A percentile compares a stretch with the other conserved stretches of the same genome.
These are phyloP conservation scores for Apis laboriosa DNA, from an alignment of 1,140 invertebrate species.

Conservation along the genomic window DNA sequence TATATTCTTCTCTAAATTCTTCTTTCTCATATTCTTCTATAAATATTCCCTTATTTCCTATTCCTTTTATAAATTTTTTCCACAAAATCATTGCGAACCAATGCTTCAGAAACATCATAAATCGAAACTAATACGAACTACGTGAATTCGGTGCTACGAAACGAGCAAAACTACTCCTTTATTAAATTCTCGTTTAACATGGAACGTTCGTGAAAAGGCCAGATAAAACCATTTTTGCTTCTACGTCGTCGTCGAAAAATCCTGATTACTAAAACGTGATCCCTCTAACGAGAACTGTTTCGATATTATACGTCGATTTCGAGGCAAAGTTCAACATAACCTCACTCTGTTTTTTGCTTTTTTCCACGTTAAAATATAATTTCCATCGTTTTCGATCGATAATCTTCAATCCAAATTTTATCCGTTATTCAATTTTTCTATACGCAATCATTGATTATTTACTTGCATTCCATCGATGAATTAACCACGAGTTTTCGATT, in stretches of 20 bases:
- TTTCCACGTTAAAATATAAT: background rate
- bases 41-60: background rate
- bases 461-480: background rate
- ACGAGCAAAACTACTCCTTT: background rate
- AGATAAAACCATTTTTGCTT: background rate
- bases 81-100: background rate
- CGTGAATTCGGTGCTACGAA: too few relatives aligned
- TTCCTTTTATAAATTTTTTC: background rate
- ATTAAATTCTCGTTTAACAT: background rate
- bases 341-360: background rate
- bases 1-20: too few relatives aligned
- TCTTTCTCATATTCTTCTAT: too few relatives aligned
- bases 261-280: background rate
- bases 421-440: background rate
- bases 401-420: background rate
- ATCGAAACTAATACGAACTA: background rate
- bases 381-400: background rate
- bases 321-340: background rate
- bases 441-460: background rate
- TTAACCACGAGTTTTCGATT: background rate
- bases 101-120: background rate
- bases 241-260: background rate
- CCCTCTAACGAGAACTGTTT: background rate
- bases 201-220: background rate
- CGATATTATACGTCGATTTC: background rate